A percentile compares a stretch with the other conserved stretches of the same genome.
These are phyloP conservation scores for Trichoplax adhaerens DNA, from an alignment of 37 sponge, comb jelly and placozoan species.

Conservation along the genomic window DNA sequence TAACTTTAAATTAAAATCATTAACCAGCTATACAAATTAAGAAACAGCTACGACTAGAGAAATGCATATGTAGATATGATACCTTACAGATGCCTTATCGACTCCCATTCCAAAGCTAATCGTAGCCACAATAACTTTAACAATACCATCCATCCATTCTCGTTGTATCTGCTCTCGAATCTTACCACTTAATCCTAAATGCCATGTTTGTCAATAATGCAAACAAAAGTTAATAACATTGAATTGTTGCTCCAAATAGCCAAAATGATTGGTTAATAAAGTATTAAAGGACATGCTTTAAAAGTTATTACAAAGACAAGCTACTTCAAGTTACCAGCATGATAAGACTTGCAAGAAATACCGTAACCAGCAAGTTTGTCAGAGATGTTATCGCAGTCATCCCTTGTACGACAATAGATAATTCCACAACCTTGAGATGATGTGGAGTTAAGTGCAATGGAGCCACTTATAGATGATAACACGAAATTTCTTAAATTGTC, in stretches of 20 bases:
- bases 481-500: constrained; percentile 46
- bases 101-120: constrained; percentile 97
- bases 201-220: background rate
- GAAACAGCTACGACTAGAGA: too few relatives aligned
- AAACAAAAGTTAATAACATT: background rate
- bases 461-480: constrained; percentile 7
- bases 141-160: constrained; percentile 67
- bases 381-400: constrained; percentile 57
- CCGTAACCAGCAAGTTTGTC: constrained; percentile 44
- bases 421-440: constrained; percentile 58
- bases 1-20: background rate
- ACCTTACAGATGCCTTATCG: constrained; percentile 88
- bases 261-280: background rate
- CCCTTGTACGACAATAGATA: constrained; percentile 74
- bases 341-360: constrained; percentile 59
- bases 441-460: too few relatives aligned
- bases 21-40: background rate
- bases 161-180: constrained; percentile 32
- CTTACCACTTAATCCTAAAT: constrained; percentile 30
- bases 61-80: background rate
- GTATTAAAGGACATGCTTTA: background rate
- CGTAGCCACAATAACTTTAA: constrained; percentile 81
- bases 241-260: background rate
- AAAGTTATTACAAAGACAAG: background rate
- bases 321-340: constrained; percentile 47